Evolutionary conservation across 2,113 vertebrate genomes (phyloP).

Genomic region (Polyodon spathula): DNA sequence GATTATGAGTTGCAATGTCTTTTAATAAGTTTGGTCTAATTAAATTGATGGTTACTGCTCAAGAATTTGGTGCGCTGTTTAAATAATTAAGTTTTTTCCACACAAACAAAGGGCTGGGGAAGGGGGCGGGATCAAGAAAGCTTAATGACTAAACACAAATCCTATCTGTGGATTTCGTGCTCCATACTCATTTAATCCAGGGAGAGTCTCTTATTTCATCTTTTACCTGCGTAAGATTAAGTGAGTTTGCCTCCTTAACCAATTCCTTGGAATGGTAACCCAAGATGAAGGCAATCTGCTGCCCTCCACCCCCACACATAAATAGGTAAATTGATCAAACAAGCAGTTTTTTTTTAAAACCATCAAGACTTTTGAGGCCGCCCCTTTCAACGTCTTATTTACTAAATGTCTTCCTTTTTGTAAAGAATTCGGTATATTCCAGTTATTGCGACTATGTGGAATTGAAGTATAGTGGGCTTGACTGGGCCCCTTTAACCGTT

Average conservation of each 20-base stretch:
- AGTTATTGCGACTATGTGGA: too few relatives aligned
- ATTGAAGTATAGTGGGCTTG: background rate
- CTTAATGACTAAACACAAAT: background rate
- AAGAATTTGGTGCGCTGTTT: background rate
- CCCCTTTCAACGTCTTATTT: too few relatives aligned
- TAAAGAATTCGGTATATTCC: constrained; percentile 13
- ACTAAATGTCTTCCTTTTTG: constrained; percentile 9
- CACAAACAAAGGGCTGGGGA: background rate
- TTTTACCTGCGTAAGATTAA: background rate
- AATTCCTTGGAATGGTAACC: background rate
- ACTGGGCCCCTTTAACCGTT: background rate
- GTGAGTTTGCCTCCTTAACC: background rate
- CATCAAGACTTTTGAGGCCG: too few relatives aligned
- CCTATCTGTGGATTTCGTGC: background rate
- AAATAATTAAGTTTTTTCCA: background rate
- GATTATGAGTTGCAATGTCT: background rate
- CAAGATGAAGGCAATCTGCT: too few relatives aligned
- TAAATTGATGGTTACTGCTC: background rate
- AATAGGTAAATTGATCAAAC: background rate
- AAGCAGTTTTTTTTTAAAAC: constrained; percentile 4
- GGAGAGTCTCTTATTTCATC: background rate
- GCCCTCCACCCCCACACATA: too few relatives aligned
- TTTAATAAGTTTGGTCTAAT: background rate
- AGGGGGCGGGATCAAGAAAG: background rate
- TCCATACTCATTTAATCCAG: background rate